Conservation (phyloP, 2,113 vertebrate genomes). For the Phyllopteryx taeniolatus region DNA sequence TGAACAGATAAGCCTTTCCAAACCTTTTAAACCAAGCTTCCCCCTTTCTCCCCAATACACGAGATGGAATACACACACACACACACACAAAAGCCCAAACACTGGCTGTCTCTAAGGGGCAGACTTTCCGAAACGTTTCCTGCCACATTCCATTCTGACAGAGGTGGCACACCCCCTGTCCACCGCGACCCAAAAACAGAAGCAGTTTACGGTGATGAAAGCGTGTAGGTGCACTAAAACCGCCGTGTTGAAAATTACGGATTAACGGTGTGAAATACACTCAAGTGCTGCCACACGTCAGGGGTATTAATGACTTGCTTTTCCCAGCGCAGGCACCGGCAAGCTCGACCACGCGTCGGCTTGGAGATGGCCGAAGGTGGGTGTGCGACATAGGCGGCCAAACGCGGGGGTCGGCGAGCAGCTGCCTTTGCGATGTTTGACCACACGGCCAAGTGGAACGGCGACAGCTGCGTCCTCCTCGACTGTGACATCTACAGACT, state of each 20-base stretch:
- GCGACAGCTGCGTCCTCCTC: conserved; percentile 62
- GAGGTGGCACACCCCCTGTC: background rate
- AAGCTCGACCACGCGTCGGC: background rate
- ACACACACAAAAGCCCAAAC: background rate
- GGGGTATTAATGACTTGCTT: conserved; percentile 53
- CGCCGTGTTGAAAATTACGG: conserved; percentile 41
- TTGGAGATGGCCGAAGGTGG: background rate
- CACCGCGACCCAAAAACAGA: conserved; percentile 30
- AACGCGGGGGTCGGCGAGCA: conserved; percentile 56
- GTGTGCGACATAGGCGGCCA: conserved; percentile 1
- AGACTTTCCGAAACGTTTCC: background rate
- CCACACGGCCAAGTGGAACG: conserved; percentile 44
- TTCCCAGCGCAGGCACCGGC: background rate
- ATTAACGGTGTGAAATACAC: conserved; percentile 49
- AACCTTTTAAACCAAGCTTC: no score
- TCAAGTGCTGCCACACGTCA: conserved; percentile 50
- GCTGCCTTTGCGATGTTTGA: conserved; percentile 64
- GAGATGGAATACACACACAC: no score
- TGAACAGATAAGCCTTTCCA: no score
- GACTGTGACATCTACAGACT: conserved; percentile 47
- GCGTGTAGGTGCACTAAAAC: conserved; percentile 59
- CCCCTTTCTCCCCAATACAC: no score
- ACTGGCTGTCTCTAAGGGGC: background rate
- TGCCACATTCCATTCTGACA: background rate
- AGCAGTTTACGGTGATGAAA: conserved; percentile 57